Evolutionary conservation across 2,888 invertebrate species (phyloP).

Genomic region (Eulithis testata): DNA sequence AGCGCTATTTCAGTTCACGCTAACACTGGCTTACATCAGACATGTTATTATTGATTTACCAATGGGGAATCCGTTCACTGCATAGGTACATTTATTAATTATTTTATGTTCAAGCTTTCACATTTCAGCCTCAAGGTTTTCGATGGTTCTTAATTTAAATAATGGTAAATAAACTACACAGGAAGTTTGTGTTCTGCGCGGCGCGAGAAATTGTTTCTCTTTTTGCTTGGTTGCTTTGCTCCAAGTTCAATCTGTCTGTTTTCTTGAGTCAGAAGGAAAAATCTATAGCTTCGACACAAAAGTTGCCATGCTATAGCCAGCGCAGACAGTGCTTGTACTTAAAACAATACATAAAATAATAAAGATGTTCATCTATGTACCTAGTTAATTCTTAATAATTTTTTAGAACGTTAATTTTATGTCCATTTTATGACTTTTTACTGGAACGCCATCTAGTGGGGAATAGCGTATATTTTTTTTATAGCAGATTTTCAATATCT

Average conservation of each 20-base stretch:
- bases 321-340: too few species aligned
- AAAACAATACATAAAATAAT: too few species aligned
- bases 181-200: constrained; percentile 46
- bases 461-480: neutral
- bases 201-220: constrained; percentile 63
- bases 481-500: too few species aligned
- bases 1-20: constrained; percentile 34
- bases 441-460: constrained; percentile 7
- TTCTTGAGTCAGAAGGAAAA: constrained; percentile 49
- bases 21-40: constrained; percentile 50
- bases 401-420: too few species aligned
- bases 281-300: constrained; percentile 59
- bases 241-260: neutral
- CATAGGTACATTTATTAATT: constrained; percentile 1
- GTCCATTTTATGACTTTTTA: neutral
- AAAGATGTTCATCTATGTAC: too few species aligned
- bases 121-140: constrained; percentile 17
- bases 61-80: constrained; percentile 19
- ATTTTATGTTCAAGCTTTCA: constrained; percentile 17
- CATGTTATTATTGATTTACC: constrained; percentile 39
- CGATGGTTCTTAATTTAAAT: too few species aligned
- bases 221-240: constrained; percentile 32
- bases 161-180: neutral
- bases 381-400: too few species aligned
- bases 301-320: constrained; percentile 3